These are phyloP conservation scores for Isichthys henryi DNA, from an alignment of 2,113 vertebrate species.

Conservation along the genomic window DNA sequence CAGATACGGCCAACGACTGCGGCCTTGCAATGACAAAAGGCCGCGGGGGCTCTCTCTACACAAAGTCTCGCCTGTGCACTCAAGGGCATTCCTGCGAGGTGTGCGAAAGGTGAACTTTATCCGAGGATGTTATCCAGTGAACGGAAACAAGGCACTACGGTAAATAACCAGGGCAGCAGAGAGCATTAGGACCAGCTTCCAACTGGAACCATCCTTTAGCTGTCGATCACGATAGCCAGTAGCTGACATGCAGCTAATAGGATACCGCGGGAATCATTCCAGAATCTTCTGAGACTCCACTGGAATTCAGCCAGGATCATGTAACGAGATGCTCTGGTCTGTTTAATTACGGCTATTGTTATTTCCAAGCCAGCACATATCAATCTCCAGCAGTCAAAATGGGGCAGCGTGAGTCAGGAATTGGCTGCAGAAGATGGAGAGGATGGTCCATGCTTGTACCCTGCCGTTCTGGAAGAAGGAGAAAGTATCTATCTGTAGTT, in stretches of 20 bases:
- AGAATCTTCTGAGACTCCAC: background rate
- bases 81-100: background rate
- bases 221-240: background rate
- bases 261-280: background rate
- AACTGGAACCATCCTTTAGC: background rate
- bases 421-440: conserved; percentile 12
- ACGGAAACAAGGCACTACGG: background rate
- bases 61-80: background rate
- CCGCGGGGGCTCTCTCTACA: background rate
- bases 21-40: background rate
- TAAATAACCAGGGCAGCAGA: background rate
- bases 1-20: background rate
- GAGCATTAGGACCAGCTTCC: background rate
- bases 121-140: background rate
- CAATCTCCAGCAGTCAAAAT: background rate
- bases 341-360: background rate
- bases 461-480: conserved; percentile 25
- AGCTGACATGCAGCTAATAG: background rate
- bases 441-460: conserved; percentile 29
- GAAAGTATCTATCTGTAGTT: conserved; percentile 47
- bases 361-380: conserved; percentile 7
- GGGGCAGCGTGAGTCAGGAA: background rate
- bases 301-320: background rate
- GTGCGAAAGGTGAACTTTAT: background rate
- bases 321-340: background rate